phyloP scores from a whole-genome alignment of 2,888 invertebrate genomes.

The Sesamia inferens region DNA sequence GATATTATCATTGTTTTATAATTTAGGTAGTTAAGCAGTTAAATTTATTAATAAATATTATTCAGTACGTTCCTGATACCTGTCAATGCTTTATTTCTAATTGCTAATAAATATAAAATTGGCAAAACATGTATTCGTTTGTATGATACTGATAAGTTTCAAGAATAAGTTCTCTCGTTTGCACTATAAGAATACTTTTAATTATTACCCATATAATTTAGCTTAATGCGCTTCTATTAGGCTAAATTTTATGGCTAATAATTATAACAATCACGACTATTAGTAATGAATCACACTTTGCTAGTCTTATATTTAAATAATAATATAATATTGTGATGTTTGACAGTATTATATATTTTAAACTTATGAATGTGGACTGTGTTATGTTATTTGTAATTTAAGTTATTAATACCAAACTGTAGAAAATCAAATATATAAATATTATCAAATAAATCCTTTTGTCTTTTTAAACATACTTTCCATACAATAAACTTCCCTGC shows the following conservation, averaged over 20 bases:
- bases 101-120: background rate
- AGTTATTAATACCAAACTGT: slow-evolving; percentile 28
- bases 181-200: too few species aligned
- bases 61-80: too few species aligned
- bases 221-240: too few species aligned
- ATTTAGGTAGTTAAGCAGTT: background rate
- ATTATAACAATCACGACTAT: slow-evolving; percentile 9
- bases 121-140: background rate
- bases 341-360: slow-evolving; percentile 68
- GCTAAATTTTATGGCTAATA: background rate
- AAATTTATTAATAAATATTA: too few species aligned
- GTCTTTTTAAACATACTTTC: background rate
- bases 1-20: slow-evolving; percentile 32
- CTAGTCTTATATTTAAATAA: slow-evolving; percentile 24
- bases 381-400: slow-evolving; percentile 43
- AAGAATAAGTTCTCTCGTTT: too few species aligned
- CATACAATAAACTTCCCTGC: too few species aligned
- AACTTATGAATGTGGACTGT: slow-evolving; percentile 41
- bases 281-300: slow-evolving; percentile 41
- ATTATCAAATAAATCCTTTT: background rate
- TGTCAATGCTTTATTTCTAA: background rate
- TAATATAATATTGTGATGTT: slow-evolving; percentile 58
- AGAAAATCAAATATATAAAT: slow-evolving; percentile 39
- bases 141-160: too few species aligned
- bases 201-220: background rate